Conservation (phyloP, 2,888 invertebrate genomes). For the Octonoba sinensis region DNA sequence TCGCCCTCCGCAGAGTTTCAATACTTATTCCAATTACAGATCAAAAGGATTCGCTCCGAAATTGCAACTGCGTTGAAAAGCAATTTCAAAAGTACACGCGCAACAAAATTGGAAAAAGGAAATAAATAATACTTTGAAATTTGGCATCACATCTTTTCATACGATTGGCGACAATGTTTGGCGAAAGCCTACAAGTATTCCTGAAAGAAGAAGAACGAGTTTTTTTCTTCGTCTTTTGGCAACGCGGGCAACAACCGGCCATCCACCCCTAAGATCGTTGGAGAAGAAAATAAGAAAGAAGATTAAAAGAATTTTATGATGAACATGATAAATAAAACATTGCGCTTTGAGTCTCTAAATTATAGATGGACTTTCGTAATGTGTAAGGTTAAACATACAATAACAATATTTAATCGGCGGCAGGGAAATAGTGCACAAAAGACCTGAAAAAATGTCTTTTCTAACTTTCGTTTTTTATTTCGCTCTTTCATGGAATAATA, state of each 20-base stretch:
- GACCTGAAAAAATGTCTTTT: no score
- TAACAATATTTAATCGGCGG: conserved; percentile 37
- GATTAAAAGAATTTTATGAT: conserved; percentile 26
- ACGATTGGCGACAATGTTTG: conserved; percentile 48
- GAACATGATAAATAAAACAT: conserved; percentile 29
- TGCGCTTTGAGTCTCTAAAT: conserved; percentile 29
- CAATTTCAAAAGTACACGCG: no score
- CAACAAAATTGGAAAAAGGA: no score
- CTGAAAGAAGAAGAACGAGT: conserved; percentile 48
- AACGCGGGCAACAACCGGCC: conserved; percentile 58
- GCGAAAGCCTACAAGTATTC: conserved; percentile 40
- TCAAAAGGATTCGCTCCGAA: no score
- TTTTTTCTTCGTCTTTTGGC: conserved; percentile 31
- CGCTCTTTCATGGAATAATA: no score
- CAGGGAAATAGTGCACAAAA: no score
- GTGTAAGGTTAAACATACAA: conserved; percentile 52
- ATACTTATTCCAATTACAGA: no score
- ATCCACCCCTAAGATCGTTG: conserved; percentile 35
- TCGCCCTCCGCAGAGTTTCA: no score
- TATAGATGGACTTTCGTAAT: conserved; percentile 35
- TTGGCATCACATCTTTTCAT: background rate
- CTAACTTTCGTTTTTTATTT: no score
- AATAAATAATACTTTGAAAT: no score
- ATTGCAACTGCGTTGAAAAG: no score
- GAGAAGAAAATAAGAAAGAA: conserved; percentile 25